Evolutionary conservation across 2,797 vertebrate species (phyloP).

Genomic region (Myotis daubentonii): DNA sequence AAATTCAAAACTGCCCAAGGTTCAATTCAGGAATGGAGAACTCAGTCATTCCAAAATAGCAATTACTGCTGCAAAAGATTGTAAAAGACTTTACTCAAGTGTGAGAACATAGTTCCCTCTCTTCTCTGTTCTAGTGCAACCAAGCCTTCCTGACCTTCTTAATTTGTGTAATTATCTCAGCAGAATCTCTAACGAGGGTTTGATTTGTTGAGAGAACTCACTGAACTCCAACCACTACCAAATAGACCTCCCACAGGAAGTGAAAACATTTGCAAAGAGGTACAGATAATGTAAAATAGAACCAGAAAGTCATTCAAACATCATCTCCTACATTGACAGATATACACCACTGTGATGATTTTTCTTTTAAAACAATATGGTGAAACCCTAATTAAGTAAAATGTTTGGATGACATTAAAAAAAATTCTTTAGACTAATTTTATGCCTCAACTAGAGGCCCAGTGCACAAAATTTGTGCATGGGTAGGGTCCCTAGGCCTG

Average conservation of each 20-base stretch:
- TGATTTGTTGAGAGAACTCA: background rate
- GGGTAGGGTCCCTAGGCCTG: too few relatives aligned
- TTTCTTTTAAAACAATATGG: slow-evolving; percentile 37
- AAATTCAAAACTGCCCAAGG: slow-evolving; percentile 30
- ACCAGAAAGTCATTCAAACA: background rate
- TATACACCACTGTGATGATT: background rate
- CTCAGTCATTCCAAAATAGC: slow-evolving; percentile 18
- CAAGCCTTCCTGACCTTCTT: background rate
- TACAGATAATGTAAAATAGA: background rate
- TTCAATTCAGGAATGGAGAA: slow-evolving; percentile 26
- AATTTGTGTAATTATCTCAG: slow-evolving; percentile 3
- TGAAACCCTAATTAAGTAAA: background rate
- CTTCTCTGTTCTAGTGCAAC: background rate
- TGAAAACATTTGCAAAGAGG: background rate
- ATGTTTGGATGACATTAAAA: background rate
- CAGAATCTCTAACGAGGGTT: slow-evolving; percentile 18
- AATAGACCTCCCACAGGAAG: slow-evolving; percentile 29
- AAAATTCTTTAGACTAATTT: background rate
- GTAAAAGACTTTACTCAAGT: background rate
- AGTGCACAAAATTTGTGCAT: too few relatives aligned
- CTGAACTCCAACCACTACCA: background rate
- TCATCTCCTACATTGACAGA: background rate
- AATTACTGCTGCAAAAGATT: slow-evolving; percentile 37
- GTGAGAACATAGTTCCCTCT: background rate
- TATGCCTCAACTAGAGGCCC: background rate